phyloP scores from a whole-genome alignment of 2,797 vertebrate species.

The Macrochelys suwanniensis region DNA sequence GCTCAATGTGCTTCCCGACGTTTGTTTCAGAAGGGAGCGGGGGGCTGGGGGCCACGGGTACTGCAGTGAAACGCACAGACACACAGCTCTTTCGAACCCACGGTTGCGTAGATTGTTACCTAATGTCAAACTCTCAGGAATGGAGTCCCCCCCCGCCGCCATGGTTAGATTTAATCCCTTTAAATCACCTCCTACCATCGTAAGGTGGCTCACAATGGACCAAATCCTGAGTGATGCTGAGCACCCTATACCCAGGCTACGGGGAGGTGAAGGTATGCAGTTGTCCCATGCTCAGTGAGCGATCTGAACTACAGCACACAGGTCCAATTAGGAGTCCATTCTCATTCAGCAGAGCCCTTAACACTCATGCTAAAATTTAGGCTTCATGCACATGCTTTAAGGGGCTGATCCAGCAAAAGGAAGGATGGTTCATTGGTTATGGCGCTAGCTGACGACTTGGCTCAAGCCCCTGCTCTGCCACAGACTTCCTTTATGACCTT shows the following conservation, averaged over 20 bases:
- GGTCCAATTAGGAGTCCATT: background rate
- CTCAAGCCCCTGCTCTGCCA: background rate
- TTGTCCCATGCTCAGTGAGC: background rate
- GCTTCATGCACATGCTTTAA: background rate
- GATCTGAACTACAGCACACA: background rate
- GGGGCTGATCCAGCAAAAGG: background rate
- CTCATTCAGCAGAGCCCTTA: background rate
- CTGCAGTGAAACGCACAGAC: too few species aligned
- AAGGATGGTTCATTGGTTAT: background rate
- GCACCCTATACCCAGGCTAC: background rate
- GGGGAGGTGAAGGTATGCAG: background rate
- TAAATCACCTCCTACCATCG: too few species aligned
- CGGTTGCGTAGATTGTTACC: background rate
- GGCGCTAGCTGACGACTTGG: background rate
- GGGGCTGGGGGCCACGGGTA: too few species aligned
- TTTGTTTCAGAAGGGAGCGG: background rate
- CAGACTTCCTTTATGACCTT: background rate
- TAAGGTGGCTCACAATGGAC: too few species aligned
- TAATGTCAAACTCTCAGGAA: background rate
- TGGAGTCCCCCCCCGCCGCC: too few species aligned
- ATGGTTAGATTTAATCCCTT: too few species aligned
- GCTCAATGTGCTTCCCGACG: background rate
- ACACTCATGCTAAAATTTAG: background rate
- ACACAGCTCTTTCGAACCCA: too few species aligned
- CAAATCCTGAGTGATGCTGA: too few species aligned